A percentile compares a stretch with the other conserved stretches of the same genome.
Evolutionary conservation across 1,140 invertebrate genomes (phyloP).

Genomic region (Coptotermes formosanus): DNA sequence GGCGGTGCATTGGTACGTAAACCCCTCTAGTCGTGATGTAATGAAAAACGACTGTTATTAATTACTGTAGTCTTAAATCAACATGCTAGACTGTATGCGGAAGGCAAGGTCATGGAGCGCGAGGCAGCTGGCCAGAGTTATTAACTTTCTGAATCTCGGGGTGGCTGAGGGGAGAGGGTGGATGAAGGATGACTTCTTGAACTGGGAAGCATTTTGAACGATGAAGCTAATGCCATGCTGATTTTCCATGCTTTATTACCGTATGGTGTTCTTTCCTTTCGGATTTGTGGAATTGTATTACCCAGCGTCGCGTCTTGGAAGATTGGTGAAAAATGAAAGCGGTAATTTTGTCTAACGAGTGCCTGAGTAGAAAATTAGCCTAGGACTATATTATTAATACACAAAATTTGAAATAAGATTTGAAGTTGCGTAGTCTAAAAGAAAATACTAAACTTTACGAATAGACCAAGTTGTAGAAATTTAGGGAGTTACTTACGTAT

Average conservation of each 20-base stretch:
- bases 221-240: neutral
- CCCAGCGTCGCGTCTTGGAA: neutral
- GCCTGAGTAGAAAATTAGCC: too few species aligned
- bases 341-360: too few species aligned
- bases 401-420: too few species aligned
- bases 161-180: neutral
- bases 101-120: neutral
- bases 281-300: neutral
- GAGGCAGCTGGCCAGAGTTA: conserved; percentile 6
- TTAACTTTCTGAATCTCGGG: conserved; percentile 25
- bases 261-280: neutral
- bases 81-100: neutral
- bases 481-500: too few species aligned
- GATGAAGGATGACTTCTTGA: conserved; percentile 11
- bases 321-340: too few species aligned
- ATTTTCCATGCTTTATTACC: neutral
- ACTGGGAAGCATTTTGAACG: neutral
- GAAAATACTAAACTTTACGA: too few species aligned
- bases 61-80: conserved; percentile 26
- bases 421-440: too few species aligned
- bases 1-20: neutral
- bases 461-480: too few species aligned
- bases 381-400: too few species aligned
- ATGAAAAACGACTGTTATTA: conserved; percentile 28
- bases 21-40: conserved; percentile 15